Evolutionary conservation across 2,113 vertebrate species (phyloP).

Genomic region (Neodon shergylaensis): DNA sequence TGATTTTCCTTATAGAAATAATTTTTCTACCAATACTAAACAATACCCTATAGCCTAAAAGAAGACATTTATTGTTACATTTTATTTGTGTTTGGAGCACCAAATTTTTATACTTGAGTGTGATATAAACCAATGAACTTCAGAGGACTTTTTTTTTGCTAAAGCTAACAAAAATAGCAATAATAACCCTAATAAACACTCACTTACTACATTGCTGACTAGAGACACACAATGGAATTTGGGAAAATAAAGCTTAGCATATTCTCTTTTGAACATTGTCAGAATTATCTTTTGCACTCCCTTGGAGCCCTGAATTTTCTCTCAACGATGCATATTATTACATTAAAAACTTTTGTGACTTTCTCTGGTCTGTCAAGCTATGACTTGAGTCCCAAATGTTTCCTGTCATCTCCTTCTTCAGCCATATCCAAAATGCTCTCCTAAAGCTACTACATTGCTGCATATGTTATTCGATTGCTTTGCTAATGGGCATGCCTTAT

Average conservation of each 20-base stretch:
- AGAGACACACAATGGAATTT: neutral
- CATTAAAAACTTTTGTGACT: neutral
- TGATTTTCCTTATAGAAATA: slow-evolving; percentile 5
- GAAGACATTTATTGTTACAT: neutral
- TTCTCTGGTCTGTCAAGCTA: neutral
- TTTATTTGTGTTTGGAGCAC: neutral
- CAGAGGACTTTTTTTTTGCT: neutral
- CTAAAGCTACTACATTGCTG: neutral
- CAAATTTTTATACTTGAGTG: neutral
- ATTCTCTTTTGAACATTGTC: neutral
- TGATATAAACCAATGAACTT: neutral
- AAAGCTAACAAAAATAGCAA: neutral
- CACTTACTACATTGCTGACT: neutral
- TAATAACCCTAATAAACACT: neutral
- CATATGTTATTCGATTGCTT: neutral
- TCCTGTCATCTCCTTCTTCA: rapidly evolving
- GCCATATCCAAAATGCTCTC: rapidly evolving
- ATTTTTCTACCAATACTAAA: neutral
- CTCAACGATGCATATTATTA: neutral
- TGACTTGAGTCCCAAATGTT: neutral
- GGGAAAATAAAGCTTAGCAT: neutral
- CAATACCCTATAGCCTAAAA: neutral
- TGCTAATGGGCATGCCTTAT: neutral
- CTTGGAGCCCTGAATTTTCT: neutral
- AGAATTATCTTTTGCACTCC: neutral